Base-by-base conservation (phyloP, 2,888 invertebrate genomes). In the Tineola bisselliella region DNA sequence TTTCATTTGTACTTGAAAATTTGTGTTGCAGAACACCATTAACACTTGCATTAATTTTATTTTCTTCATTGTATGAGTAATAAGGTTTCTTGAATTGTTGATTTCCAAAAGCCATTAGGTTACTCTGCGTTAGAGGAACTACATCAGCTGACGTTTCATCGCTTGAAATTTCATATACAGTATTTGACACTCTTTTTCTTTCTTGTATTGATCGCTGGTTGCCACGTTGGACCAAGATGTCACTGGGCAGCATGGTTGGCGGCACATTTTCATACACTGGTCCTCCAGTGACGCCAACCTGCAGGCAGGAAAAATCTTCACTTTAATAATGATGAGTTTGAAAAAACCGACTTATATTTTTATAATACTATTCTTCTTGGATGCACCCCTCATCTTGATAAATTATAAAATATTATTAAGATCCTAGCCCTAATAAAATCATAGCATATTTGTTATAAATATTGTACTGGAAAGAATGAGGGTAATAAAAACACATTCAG, bases 281-380 rank as follows among this genome's bases (percentile, higher is more conserved):
- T 79, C 81, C 86, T 82, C 86, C 86, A 84, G 84, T 84, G 84
- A 83, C 83, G 84, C 86, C 87, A 80, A 87, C 87, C 87, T 87
- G 87, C 84, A 86, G 87, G 84, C 86, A 87, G 86, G 86, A 87
- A 87, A 87, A 87, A 87, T 87, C 87, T 86, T 84, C 87, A 86
- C 83, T 86, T 87, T 87, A 87, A 69, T 82, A 81, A 84, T 80
- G 74, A 83, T 84, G 84, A 80, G 84, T 81, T 81, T 84, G 75
- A 78, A 78, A 79, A 74, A 76, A 77, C 74, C 74, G 25, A 76
- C 75, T 75, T 71, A 73, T 67, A 72, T 75, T 76, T 68, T 75
- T 70, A 77, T 18, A 77, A 71, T 80, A 79, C 76, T 75, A 78
- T 67, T 83, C 86, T 86, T 86, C 86, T 74, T 76, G 79, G 84